Conservation (phyloP, 2,797 vertebrate genomes). For the Alcedo atthis region DNA sequence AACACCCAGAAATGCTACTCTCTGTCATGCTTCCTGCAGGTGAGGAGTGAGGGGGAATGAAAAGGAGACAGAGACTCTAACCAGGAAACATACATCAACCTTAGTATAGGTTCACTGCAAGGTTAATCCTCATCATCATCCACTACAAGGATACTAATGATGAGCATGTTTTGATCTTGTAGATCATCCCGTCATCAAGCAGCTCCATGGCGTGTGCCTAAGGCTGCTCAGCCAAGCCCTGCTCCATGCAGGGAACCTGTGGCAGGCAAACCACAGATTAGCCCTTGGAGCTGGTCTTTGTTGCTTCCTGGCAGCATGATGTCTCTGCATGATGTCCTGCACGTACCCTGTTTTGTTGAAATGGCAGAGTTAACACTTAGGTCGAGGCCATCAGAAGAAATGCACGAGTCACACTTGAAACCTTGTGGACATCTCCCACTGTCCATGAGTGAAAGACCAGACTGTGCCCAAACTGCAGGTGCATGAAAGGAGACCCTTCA, state of each 20-base stretch:
- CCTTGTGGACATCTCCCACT: too few species aligned
- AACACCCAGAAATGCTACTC: neutral
- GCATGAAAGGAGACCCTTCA: neutral
- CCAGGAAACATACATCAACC: neutral
- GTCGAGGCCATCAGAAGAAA: neutral
- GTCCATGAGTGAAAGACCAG: neutral
- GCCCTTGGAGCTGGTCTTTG: neutral
- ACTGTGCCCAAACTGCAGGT: neutral
- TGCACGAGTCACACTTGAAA: neutral
- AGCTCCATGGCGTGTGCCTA: neutral
- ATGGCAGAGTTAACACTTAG: neutral
- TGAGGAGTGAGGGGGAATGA: neutral
- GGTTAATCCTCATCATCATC: neutral
- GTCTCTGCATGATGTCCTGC: neutral
- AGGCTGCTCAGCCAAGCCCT: neutral
- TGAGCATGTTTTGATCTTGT: neutral
- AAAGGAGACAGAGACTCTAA: neutral
- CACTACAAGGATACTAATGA: neutral
- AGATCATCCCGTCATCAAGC: neutral
- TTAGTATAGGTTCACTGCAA: neutral
- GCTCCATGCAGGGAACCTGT: rapidly evolving
- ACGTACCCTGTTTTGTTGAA: neutral
- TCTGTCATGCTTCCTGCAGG: neutral
- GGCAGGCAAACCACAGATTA: neutral
- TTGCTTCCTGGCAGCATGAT: neutral